Conservation (phyloP, 2,888 invertebrate genomes). For the Notocelia uddmanniana region DNA sequence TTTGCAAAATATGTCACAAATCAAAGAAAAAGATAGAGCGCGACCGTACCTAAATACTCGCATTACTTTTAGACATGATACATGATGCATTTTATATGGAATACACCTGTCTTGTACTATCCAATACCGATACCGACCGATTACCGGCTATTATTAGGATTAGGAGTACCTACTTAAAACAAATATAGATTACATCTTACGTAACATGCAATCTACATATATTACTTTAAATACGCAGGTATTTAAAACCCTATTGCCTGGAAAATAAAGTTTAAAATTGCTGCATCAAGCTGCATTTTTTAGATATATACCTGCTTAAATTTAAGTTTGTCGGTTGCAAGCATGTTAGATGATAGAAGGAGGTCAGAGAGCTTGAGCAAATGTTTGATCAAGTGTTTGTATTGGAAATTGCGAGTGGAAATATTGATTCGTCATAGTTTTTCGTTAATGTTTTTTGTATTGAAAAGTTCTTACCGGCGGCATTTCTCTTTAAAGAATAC, state of each 20-base stretch:
- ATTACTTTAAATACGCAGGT: too few species aligned
- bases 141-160: slow-evolving; percentile 27
- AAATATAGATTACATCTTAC: slow-evolving; percentile 32
- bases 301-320: not conserved
- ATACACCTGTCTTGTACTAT: slow-evolving; percentile 36
- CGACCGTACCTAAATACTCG: too few species aligned
- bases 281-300: not conserved
- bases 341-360: slow-evolving; percentile 31
- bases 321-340: slow-evolving; percentile 35
- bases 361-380: slow-evolving; percentile 13
- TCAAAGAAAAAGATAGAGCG: too few species aligned
- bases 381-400: slow-evolving; percentile 33
- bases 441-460: not conserved
- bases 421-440: not conserved
- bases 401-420: not conserved
- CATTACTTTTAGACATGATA: slow-evolving; percentile 20
- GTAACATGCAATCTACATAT: too few species aligned
- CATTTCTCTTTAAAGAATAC: not conserved
- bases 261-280: not conserved
- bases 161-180: slow-evolving; percentile 31
- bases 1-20: too few species aligned
- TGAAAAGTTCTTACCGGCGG: not conserved
- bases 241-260: not conserved
- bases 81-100: slow-evolving; percentile 39
- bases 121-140: slow-evolving; percentile 34